These are phyloP conservation scores for Diorhabda elongata DNA, from an alignment of 1,140 invertebrate species.

Conservation along the genomic window DNA sequence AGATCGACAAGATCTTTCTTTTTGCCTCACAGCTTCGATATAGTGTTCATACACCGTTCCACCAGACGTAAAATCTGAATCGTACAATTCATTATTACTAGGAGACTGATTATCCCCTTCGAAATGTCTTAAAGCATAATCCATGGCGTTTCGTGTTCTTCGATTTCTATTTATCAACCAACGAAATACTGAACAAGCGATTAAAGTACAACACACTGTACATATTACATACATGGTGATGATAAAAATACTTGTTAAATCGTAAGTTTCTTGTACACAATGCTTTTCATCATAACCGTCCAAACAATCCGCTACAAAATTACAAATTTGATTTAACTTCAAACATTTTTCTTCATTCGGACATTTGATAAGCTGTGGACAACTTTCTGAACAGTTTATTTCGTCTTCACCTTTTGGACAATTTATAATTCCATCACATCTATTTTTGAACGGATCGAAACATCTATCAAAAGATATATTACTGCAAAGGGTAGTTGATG, in stretches of 20 bases:
- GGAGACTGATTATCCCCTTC: no score
- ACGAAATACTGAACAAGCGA: conserved; percentile 6
- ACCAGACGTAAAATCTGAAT: conserved; percentile 23
- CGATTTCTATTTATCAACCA: conserved; percentile 11
- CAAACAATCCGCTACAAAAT: conserved; percentile 23
- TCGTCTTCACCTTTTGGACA: conserved; percentile 31
- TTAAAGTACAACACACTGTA: conserved; percentile 2
- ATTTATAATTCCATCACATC: conserved; percentile 23
- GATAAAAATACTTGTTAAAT: not conserved
- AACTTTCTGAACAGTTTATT: conserved; percentile 21
- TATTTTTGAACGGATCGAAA: conserved; percentile 10
- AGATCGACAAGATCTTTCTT: not conserved
- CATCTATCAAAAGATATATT: not conserved
- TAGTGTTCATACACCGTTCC: conserved; percentile 25
- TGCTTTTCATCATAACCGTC: conserved; percentile 25
- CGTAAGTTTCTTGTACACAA: not conserved
- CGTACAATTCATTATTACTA: conserved; percentile 9
- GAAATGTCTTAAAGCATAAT: no score
- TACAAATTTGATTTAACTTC: conserved; percentile 22
- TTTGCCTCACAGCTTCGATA: conserved; percentile 12
- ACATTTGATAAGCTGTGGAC: conserved; percentile 25
- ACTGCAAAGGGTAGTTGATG: conserved; percentile 4
- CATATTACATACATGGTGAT: not conserved
- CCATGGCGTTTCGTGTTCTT: no score
- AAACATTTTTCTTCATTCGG: conserved; percentile 21